phyloP scores from a whole-genome alignment of 2,888 invertebrate genomes.

The Ichneumoninae sp. region DNA sequence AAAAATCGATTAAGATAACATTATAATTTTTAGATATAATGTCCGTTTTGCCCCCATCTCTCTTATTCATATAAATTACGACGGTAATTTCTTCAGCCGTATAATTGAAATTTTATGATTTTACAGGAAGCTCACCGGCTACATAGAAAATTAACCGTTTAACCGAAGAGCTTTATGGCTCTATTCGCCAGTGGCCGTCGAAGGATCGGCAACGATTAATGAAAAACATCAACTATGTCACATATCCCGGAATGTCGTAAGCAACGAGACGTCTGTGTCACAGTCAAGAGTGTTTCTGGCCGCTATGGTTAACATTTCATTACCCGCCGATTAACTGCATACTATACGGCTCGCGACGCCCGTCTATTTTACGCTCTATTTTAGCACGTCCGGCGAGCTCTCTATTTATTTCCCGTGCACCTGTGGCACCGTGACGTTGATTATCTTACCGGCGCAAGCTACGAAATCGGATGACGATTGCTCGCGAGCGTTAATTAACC shows the following conservation, averaged over 20 bases:
- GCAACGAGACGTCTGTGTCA: conserved; percentile 24
- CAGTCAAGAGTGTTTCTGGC: conserved; percentile 4
- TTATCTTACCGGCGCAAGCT: conserved; percentile 22
- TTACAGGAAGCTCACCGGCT: not conserved
- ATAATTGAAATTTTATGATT: not conserved
- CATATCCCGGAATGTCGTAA: not conserved
- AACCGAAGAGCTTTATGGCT: not conserved
- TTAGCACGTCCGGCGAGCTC: conserved; percentile 37
- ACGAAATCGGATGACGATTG: conserved; percentile 55
- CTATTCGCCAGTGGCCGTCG: not conserved
- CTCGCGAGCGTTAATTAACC: conserved; percentile 58
- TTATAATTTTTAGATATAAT: too few relatives aligned
- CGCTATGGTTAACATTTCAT: conserved; percentile 60
- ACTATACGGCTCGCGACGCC: conserved; percentile 46
- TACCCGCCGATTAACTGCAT: conserved; percentile 59
- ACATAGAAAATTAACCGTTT: not conserved
- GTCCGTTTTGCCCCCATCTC: not conserved
- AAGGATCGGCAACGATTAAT: not conserved
- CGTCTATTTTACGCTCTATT: conserved; percentile 68
- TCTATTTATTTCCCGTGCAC: conserved; percentile 61
- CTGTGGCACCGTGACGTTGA: conserved; percentile 51
- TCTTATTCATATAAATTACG: not conserved
- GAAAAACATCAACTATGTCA: not conserved
- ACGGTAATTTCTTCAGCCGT: not conserved
- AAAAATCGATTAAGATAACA: too few relatives aligned